Conservation (phyloP, 2,113 vertebrate genomes). For the Cranoglanis bouderius region DNA sequence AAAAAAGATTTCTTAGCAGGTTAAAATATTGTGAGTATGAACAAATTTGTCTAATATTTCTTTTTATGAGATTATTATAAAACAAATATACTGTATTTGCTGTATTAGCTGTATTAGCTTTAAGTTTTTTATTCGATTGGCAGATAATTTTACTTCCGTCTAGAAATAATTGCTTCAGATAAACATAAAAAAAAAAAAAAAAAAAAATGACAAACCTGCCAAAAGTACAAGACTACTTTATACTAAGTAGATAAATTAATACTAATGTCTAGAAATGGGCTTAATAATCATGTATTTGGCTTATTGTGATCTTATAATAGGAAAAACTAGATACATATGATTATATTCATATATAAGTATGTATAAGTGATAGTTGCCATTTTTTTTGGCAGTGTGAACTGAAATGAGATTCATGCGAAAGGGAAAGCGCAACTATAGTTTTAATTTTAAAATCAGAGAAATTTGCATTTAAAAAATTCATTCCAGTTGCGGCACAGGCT, state of each 20-base stretch:
- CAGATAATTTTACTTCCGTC: background rate
- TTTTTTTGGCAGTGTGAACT: too few species aligned
- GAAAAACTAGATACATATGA: background rate
- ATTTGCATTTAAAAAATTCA: too few species aligned
- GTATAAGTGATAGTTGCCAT: too few species aligned
- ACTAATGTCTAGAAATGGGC: too few species aligned
- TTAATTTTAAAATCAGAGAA: too few species aligned
- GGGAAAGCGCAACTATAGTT: too few species aligned
- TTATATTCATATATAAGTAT: background rate
- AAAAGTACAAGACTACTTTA: background rate
- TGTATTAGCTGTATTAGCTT: background rate
- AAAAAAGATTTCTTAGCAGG: background rate
- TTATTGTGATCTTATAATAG: background rate
- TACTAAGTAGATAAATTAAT: background rate
- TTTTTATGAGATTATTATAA: background rate
- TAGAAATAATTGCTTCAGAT: too few species aligned
- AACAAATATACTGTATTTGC: background rate
- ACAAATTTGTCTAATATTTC: too few species aligned
- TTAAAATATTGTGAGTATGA: background rate
- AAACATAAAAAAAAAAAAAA: too few species aligned
- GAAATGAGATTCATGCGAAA: too few species aligned
- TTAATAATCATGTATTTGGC: background rate
- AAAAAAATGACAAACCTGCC: background rate
- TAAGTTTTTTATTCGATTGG: background rate
- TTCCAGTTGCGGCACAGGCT: too few species aligned